phyloP scores from a whole-genome alignment of 64 coral and sea anemone species.

The Dendrophyllia cribrosa region DNA sequence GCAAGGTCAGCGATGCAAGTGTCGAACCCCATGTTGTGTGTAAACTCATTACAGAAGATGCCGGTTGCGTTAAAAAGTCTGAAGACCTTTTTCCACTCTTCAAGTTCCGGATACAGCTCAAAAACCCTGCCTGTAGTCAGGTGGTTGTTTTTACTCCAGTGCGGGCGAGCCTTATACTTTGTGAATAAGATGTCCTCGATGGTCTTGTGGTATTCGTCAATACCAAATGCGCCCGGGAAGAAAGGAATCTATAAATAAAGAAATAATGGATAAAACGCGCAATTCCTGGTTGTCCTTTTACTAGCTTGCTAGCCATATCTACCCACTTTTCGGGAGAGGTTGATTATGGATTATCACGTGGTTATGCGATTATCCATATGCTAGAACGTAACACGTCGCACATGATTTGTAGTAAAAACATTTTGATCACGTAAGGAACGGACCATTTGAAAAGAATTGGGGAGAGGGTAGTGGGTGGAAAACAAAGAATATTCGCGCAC shows the following conservation, averaged over 20 bases:
- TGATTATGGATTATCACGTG: too few species aligned
- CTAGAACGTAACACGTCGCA: too few species aligned
- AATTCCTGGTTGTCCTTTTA: too few species aligned
- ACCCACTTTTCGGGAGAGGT: too few species aligned
- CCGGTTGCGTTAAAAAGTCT: conserved; percentile 52
- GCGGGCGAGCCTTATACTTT: conserved; percentile 62
- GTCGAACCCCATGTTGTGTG: conserved; percentile 40
- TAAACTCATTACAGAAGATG: conserved; percentile 66
- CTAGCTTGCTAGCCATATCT: too few species aligned
- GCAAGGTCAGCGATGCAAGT: background rate
- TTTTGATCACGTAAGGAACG: too few species aligned
- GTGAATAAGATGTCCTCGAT: conserved; percentile 44
- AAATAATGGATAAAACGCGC: background rate
- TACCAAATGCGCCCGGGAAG: conserved; percentile 38
- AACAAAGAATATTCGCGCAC: too few species aligned
- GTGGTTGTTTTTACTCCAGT: conserved; percentile 60
- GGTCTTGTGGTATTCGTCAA: conserved; percentile 44
- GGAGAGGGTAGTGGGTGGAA: too few species aligned
- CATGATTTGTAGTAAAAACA: too few species aligned
- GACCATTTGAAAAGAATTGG: too few species aligned
- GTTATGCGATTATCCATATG: too few species aligned
- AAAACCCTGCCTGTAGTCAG: conserved; percentile 10
- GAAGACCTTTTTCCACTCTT: conserved; percentile 65
- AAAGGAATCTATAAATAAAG: conserved; percentile 21
- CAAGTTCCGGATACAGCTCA: conserved; percentile 60